Percentiles rank a stretch among this genome's conserved stretches.
Conservation (phyloP, 92 coral and sea anemone genomes). For the Palythoa heliodiscus region DNA sequence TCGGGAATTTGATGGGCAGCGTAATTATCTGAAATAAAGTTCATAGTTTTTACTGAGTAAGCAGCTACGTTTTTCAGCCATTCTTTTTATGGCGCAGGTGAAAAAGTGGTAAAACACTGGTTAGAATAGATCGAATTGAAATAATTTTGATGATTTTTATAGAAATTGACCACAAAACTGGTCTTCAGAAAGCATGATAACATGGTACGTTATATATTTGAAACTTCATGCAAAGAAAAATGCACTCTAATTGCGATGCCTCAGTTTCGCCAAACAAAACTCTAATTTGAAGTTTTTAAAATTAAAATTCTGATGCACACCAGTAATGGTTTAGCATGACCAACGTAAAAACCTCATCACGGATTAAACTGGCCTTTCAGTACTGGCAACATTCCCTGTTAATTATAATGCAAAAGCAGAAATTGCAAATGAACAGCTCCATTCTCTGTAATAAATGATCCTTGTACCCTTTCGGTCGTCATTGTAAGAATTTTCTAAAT, state of each 20-base stretch:
- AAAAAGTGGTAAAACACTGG: constrained; percentile 2
- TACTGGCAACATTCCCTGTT: not conserved
- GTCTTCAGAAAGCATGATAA: constrained; percentile 6
- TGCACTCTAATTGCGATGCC: not conserved
- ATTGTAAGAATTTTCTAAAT: not conserved
- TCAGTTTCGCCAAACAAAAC: not conserved
- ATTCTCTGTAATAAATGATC: not conserved
- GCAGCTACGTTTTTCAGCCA: not conserved
- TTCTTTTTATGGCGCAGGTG: not conserved
- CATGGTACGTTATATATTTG: not conserved
- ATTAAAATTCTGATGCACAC: too few relatives aligned
- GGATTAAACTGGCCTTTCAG: not conserved
- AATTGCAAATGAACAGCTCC: not conserved
- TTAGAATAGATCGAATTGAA: constrained; percentile 5
- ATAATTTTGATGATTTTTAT: constrained; percentile 5
- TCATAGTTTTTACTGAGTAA: not conserved
- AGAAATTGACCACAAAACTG: constrained; percentile 2
- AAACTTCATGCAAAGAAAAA: not conserved
- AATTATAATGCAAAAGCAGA: not conserved
- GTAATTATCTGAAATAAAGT: too few relatives aligned
- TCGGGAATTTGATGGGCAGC: constrained; percentile 27
- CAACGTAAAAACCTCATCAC: too few relatives aligned
- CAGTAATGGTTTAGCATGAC: too few relatives aligned
- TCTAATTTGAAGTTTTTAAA: not conserved
- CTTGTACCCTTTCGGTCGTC: not conserved